phyloP scores from a whole-genome alignment of 1,140 invertebrate species.

The Sitobion miscanthi region DNA sequence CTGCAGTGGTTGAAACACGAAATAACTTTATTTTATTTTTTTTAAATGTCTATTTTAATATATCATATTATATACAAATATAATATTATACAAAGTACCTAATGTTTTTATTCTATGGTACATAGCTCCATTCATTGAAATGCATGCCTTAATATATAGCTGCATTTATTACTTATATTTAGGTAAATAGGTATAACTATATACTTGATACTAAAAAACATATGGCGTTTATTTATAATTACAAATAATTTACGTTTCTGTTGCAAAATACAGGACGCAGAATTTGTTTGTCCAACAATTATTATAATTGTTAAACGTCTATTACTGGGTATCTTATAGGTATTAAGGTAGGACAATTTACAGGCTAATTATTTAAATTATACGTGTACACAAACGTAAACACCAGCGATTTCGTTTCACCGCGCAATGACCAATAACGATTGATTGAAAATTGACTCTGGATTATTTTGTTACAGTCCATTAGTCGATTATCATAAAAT shows the following conservation, averaged over 20 bases:
- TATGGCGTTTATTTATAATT: background rate
- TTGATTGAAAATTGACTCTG: background rate
- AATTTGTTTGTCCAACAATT: background rate
- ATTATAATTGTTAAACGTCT: background rate
- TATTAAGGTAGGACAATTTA: background rate
- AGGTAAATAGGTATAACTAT: background rate
- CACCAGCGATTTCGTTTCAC: background rate
- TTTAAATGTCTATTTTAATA: background rate
- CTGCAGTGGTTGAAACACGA: background rate
- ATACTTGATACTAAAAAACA: background rate
- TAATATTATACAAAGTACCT: background rate
- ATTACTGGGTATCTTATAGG: background rate
- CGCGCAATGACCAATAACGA: background rate
- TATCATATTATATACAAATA: background rate
- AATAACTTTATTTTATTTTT: background rate
- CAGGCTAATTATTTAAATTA: conserved; percentile 1
- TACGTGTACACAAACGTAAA: background rate
- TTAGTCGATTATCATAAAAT: conserved; percentile 20
- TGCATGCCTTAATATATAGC: background rate
- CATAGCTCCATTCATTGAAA: background rate
- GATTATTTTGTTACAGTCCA: conserved; percentile 33
- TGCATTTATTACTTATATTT: background rate
- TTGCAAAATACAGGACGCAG: background rate
- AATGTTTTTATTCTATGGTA: background rate
- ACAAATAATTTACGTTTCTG: background rate